Base-by-base conservation (phyloP, 2,888 invertebrate genomes). In the Oscheius sp. region DNA sequence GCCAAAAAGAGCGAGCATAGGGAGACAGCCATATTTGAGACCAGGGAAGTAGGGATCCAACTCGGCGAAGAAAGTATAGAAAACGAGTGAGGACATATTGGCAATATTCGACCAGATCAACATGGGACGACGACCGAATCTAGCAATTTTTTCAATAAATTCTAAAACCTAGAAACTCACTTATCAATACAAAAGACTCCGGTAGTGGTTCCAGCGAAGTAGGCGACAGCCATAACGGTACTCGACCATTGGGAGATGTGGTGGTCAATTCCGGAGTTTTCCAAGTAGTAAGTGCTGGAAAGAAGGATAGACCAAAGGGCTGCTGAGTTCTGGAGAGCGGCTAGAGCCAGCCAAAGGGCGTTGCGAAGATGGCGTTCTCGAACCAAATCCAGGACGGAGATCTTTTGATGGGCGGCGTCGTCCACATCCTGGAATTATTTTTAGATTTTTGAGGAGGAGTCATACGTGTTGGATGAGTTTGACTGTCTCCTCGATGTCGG, bases 281-380 rank as follows among this genome's bases (percentile, higher is more conserved):
- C 53, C 31, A 66, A 27, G 27, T 66, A 66, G 17, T 55, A 66
- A 15, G 66, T 66, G 0, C 55, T 55, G 0, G 66, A 66, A 23
- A 66, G 55, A 25, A 66, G 66, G 33, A 66, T 66, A 1, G 66
- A 48, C 66, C 66, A 66, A 12, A 66, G 45, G 29, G 66, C 66
- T 29, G 50, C 66, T 10, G 66, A 48, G 25, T 66, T 66, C 55
- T 66, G 46, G 39, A 57, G 39, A 1, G 66, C 66, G 12, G 55
- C 53, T 0, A 66, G 34, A 27, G 66, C 66, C 20, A 37, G 29
- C 66, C 53, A 66, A 10, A 66, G 37, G 15, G 66, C 66, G 15
- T 55, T 55, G n/a, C 66, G 42, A 20, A 66, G 55, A 27, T 66
- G 66, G 3, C 46, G 53, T 31, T 66, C 46, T 42, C 29, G 39